Evolutionary conservation across 2,888 invertebrate species (phyloP).

Genomic region (Acrobeloides nanus): DNA sequence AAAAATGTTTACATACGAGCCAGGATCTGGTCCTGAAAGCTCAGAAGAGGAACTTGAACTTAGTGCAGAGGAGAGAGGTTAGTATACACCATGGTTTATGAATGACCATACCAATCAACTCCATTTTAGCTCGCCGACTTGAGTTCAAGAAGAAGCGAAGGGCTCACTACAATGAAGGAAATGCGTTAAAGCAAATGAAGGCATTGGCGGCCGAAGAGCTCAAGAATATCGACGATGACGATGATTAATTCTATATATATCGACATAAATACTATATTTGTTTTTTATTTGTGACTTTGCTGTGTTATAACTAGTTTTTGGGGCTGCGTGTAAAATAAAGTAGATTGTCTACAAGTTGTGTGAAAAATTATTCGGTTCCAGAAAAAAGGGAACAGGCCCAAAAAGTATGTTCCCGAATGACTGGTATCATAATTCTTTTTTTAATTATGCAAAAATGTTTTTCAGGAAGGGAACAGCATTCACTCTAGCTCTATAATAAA

Average conservation of each 20-base stretch:
- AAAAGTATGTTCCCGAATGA: too few relatives aligned
- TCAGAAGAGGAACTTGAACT: conserved; percentile 34
- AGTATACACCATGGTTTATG: background rate
- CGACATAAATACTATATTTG: background rate
- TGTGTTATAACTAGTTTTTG: too few relatives aligned
- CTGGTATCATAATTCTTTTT: too few relatives aligned
- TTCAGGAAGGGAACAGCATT: too few relatives aligned
- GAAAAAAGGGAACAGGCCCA: too few relatives aligned
- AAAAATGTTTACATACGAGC: conserved; percentile 13
- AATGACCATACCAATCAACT: background rate
- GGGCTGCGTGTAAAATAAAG: too few relatives aligned
- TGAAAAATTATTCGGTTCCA: too few relatives aligned
- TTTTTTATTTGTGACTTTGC: too few relatives aligned
- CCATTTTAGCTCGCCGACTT: conserved; percentile 34
- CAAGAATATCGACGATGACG: conserved; percentile 4
- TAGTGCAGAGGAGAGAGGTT: too few relatives aligned
- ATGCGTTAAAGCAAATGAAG: conserved; percentile 82
- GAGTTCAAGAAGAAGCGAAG: conserved; percentile 83
- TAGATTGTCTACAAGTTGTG: too few relatives aligned
- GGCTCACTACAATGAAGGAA: conserved; percentile 93
- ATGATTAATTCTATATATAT: background rate
- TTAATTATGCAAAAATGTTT: too few relatives aligned
- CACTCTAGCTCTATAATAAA: too few relatives aligned
- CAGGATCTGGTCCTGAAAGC: conserved; percentile 19
- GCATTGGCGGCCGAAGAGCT: conserved; percentile 62